phyloP scores from a whole-genome alignment of 2,888 invertebrate species.

The Elmis aenea region DNA sequence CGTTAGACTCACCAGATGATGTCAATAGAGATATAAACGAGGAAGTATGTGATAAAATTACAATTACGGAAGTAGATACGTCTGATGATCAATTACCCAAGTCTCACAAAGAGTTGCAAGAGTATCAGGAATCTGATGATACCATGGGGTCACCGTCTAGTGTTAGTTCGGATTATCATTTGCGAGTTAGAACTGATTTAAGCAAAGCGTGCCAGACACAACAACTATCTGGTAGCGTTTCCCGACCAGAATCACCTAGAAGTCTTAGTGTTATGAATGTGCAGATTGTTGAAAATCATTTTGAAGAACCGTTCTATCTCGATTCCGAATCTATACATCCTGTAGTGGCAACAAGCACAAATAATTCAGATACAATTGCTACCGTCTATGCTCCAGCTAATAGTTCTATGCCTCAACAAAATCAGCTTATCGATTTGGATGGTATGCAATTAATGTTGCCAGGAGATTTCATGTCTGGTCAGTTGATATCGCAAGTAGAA shows the following conservation, averaged over 20 bases:
- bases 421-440: conserved; percentile 49
- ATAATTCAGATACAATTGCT: too few species aligned
- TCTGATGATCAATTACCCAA: not conserved
- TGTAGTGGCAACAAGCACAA: not conserved
- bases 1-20: not conserved
- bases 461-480: conserved; percentile 37
- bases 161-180: conserved; percentile 16
- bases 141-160: conserved; percentile 23
- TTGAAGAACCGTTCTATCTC: not conserved
- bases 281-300: not conserved
- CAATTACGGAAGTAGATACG: not conserved
- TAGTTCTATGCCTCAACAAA: too few species aligned
- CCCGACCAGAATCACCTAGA: not conserved
- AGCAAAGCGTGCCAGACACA: conserved; percentile 47
- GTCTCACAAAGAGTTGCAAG: conserved; percentile 13
- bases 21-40: not conserved
- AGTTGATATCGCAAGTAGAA: conserved; percentile 39
- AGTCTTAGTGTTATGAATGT: not conserved
- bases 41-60: conserved; percentile 7
- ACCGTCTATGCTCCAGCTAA: too few species aligned
- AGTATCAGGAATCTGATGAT: conserved; percentile 23
- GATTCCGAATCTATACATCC: not conserved
- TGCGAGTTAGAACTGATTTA: conserved; percentile 37
- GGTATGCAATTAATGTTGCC: conserved; percentile 43
- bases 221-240: conserved; percentile 5